phyloP scores from a whole-genome alignment of 2,113 vertebrate genomes.

The Donacobius atricapilla region DNA sequence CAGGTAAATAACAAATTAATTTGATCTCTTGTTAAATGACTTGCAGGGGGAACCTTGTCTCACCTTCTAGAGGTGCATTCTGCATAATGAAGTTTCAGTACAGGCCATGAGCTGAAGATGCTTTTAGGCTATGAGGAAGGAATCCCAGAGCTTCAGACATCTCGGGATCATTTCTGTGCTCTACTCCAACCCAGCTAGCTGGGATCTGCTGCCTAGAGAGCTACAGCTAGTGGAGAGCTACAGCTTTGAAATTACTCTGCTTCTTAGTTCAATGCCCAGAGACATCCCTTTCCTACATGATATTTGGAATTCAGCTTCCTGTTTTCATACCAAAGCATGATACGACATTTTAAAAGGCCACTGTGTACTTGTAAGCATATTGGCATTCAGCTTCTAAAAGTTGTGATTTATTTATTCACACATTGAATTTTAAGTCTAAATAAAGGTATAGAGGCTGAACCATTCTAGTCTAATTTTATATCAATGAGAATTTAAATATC shows the following conservation, averaged over 20 bases:
- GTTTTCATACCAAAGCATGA: background rate
- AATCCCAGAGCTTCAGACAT: background rate
- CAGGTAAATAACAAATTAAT: background rate
- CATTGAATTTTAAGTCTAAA: background rate
- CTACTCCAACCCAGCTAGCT: background rate
- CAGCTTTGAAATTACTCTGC: background rate
- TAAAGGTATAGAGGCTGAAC: background rate
- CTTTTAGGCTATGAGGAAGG: background rate
- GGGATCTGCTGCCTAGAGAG: background rate
- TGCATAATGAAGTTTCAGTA: background rate
- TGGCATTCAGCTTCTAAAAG: background rate
- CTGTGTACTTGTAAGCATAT: background rate
- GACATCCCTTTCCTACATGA: background rate
- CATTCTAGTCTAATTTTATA: background rate
- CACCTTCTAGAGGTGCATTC: background rate
- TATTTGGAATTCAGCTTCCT: background rate
- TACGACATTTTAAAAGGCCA: background rate
- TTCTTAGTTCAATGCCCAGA: background rate
- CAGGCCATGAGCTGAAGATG: background rate
- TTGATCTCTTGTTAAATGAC: background rate
- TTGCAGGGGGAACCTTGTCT: background rate
- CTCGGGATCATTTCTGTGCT: background rate
- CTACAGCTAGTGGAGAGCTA: background rate
- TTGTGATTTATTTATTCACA: background rate
- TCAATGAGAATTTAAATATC: background rate